Conservation (phyloP, 2,888 invertebrate genomes). For the Lochmaea crataegi region DNA sequence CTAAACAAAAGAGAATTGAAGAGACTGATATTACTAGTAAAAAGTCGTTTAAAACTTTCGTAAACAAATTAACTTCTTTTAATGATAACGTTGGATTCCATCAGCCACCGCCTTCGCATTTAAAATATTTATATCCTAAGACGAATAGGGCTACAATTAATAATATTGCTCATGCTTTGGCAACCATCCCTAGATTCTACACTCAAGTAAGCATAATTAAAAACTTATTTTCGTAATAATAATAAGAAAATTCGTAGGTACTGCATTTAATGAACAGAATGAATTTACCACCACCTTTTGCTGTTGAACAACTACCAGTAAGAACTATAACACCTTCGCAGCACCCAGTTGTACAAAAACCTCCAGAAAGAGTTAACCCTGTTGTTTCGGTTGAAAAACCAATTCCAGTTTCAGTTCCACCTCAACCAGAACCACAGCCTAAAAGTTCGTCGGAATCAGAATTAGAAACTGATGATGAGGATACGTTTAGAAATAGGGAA, state of each 20-base stretch:
- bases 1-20: slow-evolving; percentile 60
- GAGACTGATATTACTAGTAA: slow-evolving; percentile 63
- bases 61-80: slow-evolving; percentile 72
- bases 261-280: slow-evolving; percentile 96
- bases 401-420: slow-evolving; percentile 32
- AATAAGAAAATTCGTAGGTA: neutral
- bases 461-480: slow-evolving; percentile 72
- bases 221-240: slow-evolving; percentile 9
- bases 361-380: slow-evolving; percentile 60
- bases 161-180: slow-evolving; percentile 82
- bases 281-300: slow-evolving; percentile 89
- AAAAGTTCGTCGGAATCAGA: slow-evolving; percentile 69
- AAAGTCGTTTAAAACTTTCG: slow-evolving; percentile 69
- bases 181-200: slow-evolving; percentile 85
- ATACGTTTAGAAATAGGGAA: slow-evolving; percentile 57
- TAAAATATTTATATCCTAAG: slow-evolving; percentile 85
- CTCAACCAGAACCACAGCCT: slow-evolving; percentile 56
- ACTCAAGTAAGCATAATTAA: slow-evolving; percentile 68
- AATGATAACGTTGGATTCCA: slow-evolving; percentile 73
- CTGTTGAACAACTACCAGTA: slow-evolving; percentile 59
- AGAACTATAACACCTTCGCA: slow-evolving; percentile 57
- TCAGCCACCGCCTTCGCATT: slow-evolving; percentile 80
- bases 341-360: slow-evolving; percentile 58
- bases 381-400: slow-evolving; percentile 56
- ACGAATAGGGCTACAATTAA: slow-evolving; percentile 78